These are phyloP conservation scores for Bombus balteatus DNA, from an alignment of 1,140 invertebrate species.

Conservation along the genomic window DNA sequence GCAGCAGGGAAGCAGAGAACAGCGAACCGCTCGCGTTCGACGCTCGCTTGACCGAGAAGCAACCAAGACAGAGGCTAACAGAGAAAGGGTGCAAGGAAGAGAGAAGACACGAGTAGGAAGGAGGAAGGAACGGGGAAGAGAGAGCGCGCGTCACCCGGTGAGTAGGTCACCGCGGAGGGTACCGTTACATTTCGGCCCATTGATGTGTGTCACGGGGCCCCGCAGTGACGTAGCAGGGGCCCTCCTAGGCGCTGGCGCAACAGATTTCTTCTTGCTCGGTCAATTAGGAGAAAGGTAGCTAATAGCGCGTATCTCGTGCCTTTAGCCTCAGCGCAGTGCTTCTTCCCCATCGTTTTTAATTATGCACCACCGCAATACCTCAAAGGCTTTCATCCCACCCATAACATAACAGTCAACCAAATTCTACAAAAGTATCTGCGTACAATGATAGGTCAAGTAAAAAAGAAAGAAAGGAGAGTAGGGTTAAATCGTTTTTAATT, in stretches of 20 bases:
- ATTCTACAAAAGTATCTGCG: no score
- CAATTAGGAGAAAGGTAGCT: constrained; percentile 35
- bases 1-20: not conserved
- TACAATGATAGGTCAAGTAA: no score
- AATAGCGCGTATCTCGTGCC: not conserved
- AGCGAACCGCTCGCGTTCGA: constrained; percentile 15
- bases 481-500: no score
- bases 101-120: not conserved
- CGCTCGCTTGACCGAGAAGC: constrained; percentile 45
- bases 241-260: constrained; percentile 8
- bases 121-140: constrained; percentile 45
- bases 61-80: constrained; percentile 1
- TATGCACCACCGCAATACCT: no score
- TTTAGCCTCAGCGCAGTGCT: no score
- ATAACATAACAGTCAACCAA: no score
- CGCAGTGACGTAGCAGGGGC: constrained; percentile 62
- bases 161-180: constrained; percentile 72
- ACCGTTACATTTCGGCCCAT: constrained; percentile 75
- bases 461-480: no score
- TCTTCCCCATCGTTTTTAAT: no score
- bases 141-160: constrained; percentile 42
- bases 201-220: constrained; percentile 77
- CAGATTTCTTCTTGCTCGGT: not conserved
- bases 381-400: no score
- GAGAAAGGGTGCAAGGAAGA: not conserved